A percentile compares a stretch with the other conserved stretches of the same genome.
Evolutionary conservation across 2,888 invertebrate species (phyloP).

Genomic region (Epicampocera succincta): DNA sequence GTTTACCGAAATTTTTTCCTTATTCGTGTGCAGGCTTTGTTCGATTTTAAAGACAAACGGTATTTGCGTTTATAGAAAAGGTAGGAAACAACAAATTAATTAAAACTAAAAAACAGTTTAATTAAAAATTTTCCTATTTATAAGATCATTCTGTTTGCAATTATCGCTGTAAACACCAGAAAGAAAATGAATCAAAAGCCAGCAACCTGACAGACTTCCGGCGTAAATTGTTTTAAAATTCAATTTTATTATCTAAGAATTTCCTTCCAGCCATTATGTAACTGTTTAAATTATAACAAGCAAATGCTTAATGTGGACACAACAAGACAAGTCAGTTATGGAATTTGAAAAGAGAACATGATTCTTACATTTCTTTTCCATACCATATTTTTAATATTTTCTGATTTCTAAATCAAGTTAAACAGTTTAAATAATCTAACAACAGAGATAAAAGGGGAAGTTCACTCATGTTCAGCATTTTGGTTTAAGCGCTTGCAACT

Average conservation of each 20-base stretch:
- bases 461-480: neutral
- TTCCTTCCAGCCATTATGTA: conserved; percentile 49
- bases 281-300: conserved; percentile 35
- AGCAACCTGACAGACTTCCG: conserved; percentile 29
- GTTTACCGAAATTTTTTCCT: neutral
- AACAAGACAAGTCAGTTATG: conserved; percentile 33
- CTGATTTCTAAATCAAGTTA: conserved; percentile 53
- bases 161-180: neutral
- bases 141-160: conserved; percentile 9
- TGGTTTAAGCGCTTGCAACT: too few species aligned
- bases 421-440: conserved; percentile 25
- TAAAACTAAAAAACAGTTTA: conserved; percentile 26
- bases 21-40: neutral
- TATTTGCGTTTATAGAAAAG: neutral
- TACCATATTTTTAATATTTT: conserved; percentile 20
- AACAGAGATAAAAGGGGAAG: conserved; percentile 15
- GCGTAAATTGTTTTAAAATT: conserved; percentile 42
- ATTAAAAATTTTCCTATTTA: conserved; percentile 20
- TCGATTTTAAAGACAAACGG: neutral
- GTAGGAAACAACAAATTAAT: conserved; percentile 24
- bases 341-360: conserved; percentile 31
- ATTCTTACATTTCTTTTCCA: conserved; percentile 12
- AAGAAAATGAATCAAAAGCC: neutral
- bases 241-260: conserved; percentile 56
- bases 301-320: conserved; percentile 25